phyloP scores from a whole-genome alignment of 37 sponge, comb jelly and placozoan species.

The Spongilla lacustris region DNA sequence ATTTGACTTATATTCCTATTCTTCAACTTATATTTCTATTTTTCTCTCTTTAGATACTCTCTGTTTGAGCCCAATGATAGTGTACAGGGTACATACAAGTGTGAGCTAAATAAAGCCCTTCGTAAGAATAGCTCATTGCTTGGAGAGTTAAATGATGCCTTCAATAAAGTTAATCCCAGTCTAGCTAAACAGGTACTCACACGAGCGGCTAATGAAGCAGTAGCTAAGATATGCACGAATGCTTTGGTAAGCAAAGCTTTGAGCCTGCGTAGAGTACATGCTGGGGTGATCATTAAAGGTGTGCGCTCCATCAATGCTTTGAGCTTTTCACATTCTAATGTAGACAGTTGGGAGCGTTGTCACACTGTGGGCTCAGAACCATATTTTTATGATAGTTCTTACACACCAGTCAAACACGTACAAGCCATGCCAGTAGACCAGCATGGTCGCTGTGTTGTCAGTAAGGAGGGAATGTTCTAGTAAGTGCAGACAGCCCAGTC shows the following conservation, averaged over 20 bases:
- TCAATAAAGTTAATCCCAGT: not conserved
- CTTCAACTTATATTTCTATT: not conserved
- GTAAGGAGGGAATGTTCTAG: slow-evolving; percentile 24
- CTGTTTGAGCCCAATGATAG: not conserved
- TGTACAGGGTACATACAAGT: not conserved
- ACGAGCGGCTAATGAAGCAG: not conserved
- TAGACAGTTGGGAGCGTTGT: slow-evolving; percentile 4
- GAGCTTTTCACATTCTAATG: not conserved
- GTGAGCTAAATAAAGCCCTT: slow-evolving; percentile 2
- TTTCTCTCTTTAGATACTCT: not conserved
- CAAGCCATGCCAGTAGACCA: slow-evolving; percentile 22
- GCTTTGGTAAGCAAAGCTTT: not conserved
- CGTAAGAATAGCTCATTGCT: not conserved
- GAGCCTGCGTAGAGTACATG: not conserved
- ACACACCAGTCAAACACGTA: not conserved
- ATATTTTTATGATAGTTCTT: slow-evolving; percentile 18
- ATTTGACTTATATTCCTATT: too few species aligned
- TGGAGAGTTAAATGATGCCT: not conserved
- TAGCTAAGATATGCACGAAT: not conserved
- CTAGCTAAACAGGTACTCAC: not conserved
- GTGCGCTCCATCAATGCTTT: not conserved
- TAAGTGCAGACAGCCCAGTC: slow-evolving; percentile 1
- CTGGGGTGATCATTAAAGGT: not conserved
- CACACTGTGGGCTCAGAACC: slow-evolving; percentile 25
- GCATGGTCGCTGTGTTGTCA: slow-evolving; percentile 14